A percentile compares a stretch with the other conserved stretches of the same genome.
phyloP scores from a whole-genome alignment of 2,888 invertebrate species.

The Proisotoma minuta region DNA sequence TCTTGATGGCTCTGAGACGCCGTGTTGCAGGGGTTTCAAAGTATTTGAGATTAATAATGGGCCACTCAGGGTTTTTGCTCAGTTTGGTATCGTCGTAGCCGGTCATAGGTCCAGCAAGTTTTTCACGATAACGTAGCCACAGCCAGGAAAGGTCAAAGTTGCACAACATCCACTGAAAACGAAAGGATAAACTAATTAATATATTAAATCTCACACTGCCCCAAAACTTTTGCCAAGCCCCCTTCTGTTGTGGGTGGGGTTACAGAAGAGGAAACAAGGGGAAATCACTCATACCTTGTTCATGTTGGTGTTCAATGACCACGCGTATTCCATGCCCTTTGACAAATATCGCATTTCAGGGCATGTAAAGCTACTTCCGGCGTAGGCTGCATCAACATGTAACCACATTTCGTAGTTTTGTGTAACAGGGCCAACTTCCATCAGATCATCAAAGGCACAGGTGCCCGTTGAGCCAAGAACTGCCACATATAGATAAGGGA shows the following conservation, averaged over 20 bases:
- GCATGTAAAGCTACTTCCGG: slow-evolving; percentile 34
- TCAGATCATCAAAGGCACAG: slow-evolving; percentile 35
- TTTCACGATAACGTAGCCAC: slow-evolving; percentile 28
- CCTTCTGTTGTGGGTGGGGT: no score
- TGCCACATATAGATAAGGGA: slow-evolving; percentile 36
- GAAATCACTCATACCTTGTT: no score
- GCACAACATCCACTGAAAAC: slow-evolving; percentile 40
- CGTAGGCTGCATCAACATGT: slow-evolving; percentile 40
- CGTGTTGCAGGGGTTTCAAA: slow-evolving; percentile 13
- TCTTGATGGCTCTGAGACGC: slow-evolving; percentile 33
- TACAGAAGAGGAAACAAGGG: no score
- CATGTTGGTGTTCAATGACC: slow-evolving; percentile 32
- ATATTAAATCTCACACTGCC: no score
- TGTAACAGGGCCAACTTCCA: slow-evolving; percentile 38
- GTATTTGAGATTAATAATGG: slow-evolving; percentile 5
- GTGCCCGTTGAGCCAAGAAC: slow-evolving; percentile 40
- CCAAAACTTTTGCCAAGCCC: no score
- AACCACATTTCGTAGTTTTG: slow-evolving; percentile 35
- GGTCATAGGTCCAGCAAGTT: slow-evolving; percentile 18
- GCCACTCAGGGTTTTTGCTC: slow-evolving; percentile 4
- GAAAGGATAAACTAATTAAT: no score
- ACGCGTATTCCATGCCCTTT: slow-evolving; percentile 29
- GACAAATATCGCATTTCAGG: slow-evolving; percentile 32
- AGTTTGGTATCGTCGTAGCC: slow-evolving; percentile 20
- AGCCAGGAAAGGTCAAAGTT: slow-evolving; percentile 39